A percentile compares a stretch with the other conserved stretches of the same genome.
Conservation (phyloP, 2,888 invertebrate species). For the Dicranocentrus wangi region DNA sequence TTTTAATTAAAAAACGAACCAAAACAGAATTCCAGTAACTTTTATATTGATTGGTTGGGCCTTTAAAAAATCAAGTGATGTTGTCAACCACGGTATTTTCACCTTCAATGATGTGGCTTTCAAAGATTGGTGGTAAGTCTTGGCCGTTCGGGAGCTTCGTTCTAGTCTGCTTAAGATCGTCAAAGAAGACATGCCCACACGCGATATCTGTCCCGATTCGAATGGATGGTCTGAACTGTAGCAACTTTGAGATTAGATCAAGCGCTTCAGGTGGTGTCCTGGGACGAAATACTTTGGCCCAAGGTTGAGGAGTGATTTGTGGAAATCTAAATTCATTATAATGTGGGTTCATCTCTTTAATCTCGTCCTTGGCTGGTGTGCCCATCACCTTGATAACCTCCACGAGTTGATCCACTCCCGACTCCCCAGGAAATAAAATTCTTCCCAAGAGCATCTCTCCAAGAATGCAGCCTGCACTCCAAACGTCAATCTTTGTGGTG, state of each 20-base stretch:
- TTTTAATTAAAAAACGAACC: no score
- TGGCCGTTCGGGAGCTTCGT: slow-evolving; percentile 94
- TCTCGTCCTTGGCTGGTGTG: slow-evolving; percentile 98
- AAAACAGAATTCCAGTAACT: no score
- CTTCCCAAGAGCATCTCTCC: slow-evolving; percentile 97
- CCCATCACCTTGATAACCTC: slow-evolving; percentile 99
- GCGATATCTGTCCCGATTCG: slow-evolving; percentile 96
- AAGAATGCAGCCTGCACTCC: slow-evolving; percentile 99
- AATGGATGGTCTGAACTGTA: slow-evolving; percentile 96
- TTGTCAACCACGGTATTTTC: no score
- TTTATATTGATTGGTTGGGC: no score
- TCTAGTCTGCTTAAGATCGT: slow-evolving; percentile 94
- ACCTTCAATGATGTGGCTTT: slow-evolving; percentile 75
- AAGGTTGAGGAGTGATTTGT: slow-evolving; percentile 99
- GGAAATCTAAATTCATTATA: slow-evolving; percentile 99
- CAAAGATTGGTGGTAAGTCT: slow-evolving; percentile 95
- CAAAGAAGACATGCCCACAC: slow-evolving; percentile 98
- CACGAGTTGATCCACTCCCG: slow-evolving; percentile 98
- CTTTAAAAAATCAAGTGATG: no score
- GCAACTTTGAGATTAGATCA: slow-evolving; percentile 80
- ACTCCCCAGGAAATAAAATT: slow-evolving; percentile 96
- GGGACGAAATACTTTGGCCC: slow-evolving; percentile 95
- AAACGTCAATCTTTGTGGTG: slow-evolving; percentile 97
- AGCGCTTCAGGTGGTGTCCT: slow-evolving; percentile 94
- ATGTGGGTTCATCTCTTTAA: slow-evolving; percentile 99